phyloP scores from a whole-genome alignment of 2,888 invertebrate genomes.

The Prosapia bicincta region DNA sequence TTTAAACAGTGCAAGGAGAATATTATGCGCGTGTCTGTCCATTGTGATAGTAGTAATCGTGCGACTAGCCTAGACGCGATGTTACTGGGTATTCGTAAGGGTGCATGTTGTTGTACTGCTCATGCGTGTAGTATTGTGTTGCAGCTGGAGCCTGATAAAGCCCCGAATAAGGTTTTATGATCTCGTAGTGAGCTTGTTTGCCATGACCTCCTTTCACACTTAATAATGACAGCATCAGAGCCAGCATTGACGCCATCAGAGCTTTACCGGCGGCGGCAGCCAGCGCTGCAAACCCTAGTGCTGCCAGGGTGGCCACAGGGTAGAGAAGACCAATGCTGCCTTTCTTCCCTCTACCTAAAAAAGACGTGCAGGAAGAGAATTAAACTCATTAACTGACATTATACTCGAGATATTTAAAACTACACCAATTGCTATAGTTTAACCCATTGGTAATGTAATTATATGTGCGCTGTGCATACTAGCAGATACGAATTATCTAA shows the following conservation, averaged over 20 bases:
- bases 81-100: background rate
- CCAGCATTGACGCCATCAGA: slow-evolving; percentile 76
- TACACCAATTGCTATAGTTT: too few relatives aligned
- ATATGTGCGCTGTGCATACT: too few relatives aligned
- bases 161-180: slow-evolving; percentile 49
- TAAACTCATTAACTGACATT: too few relatives aligned
- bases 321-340: background rate
- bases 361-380: too few relatives aligned
- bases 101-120: background rate
- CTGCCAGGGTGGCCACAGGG: background rate
- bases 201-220: slow-evolving; percentile 60
- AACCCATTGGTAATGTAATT: too few relatives aligned
- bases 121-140: background rate
- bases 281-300: slow-evolving; percentile 51
- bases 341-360: background rate
- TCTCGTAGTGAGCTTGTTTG: slow-evolving; percentile 69
- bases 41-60: too few relatives aligned
- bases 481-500: too few relatives aligned
- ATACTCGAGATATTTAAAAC: too few relatives aligned
- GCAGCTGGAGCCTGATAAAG: background rate
- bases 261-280: slow-evolving; percentile 81
- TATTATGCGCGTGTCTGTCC: too few relatives aligned
- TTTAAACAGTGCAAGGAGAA: too few relatives aligned
- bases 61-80: too few relatives aligned
- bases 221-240: slow-evolving; percentile 71